Evolutionary conservation across 2,888 invertebrate genomes (phyloP).

Genomic region (Orthosia cruda): DNA sequence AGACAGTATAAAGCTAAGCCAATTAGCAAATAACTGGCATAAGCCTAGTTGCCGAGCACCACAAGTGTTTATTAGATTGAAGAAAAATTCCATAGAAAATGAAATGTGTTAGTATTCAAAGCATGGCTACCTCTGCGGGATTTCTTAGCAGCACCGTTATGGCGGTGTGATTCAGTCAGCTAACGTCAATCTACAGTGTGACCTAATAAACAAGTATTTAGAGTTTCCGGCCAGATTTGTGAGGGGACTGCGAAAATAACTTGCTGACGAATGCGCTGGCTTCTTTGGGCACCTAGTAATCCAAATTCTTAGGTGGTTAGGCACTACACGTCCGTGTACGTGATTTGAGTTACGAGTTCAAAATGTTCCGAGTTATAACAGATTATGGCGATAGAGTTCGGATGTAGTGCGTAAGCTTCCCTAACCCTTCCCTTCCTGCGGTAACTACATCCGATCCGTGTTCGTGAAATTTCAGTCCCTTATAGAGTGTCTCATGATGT

Average conservation of each 20-base stretch:
- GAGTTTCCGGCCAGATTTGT: constrained; percentile 44
- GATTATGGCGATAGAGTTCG: not conserved
- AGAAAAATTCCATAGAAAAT: constrained; percentile 4
- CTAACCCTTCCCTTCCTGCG: too few species aligned
- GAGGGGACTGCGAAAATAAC: constrained; percentile 30
- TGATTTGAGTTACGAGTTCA: too few species aligned
- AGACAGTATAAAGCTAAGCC: too few species aligned
- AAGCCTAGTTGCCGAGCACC: too few species aligned
- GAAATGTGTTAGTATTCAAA: constrained; percentile 48
- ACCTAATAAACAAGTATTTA: constrained; percentile 49
- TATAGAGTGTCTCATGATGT: too few species aligned
- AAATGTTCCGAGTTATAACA: too few species aligned
- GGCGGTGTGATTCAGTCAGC: constrained; percentile 48
- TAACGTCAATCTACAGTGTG: constrained; percentile 32
- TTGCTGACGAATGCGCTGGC: not conserved
- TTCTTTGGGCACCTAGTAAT: not conserved
- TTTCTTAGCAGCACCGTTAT: constrained; percentile 41
- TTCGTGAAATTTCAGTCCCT: too few species aligned
- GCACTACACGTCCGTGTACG: too few species aligned
- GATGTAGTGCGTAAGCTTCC: too few species aligned
- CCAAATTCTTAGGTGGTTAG: not conserved
- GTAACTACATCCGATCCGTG: too few species aligned
- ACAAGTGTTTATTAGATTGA: too few species aligned
- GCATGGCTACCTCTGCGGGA: constrained; percentile 30
- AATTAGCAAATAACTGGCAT: too few species aligned